Evolutionary conservation across 2,113 vertebrate genomes (phyloP).

Genomic region (Vulpes vulpes): DNA sequence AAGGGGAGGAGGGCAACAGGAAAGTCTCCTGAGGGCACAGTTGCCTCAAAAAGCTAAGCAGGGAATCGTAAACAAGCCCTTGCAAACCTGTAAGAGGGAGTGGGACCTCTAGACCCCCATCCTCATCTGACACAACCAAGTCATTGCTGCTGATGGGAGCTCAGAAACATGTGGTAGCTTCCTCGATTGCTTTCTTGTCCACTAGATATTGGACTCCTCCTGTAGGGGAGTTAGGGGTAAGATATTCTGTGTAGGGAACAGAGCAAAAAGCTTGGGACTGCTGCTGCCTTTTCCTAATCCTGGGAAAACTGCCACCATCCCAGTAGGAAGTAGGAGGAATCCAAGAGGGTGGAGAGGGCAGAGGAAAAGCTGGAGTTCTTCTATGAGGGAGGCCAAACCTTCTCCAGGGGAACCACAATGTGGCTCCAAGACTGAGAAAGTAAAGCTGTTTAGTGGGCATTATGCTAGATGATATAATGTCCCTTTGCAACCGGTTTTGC

Average conservation of each 20-base stretch:
- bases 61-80: not conserved
- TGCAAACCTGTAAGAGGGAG: not conserved
- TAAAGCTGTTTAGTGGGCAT: not conserved
- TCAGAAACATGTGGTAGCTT: not conserved
- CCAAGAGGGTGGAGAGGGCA: not conserved
- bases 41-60: not conserved
- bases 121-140: not conserved
- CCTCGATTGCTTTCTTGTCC: not conserved
- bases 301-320: not conserved
- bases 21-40: not conserved
- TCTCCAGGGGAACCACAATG: not conserved
- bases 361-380: not conserved
- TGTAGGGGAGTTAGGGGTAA: not conserved
- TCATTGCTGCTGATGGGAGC: not conserved
- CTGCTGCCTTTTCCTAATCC: not conserved
- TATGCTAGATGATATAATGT: not conserved
- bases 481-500: slow-evolving; percentile 36
- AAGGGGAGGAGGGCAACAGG: not conserved
- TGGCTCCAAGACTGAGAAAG: slow-evolving; percentile 5
- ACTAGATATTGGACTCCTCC: not conserved
- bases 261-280: not conserved
- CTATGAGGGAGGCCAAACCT: not conserved
- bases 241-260: not conserved
- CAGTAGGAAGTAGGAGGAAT: slow-evolving; percentile 23
- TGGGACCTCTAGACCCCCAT: not conserved